phyloP scores from a whole-genome alignment of 2,113 vertebrate genomes.

The Trogon surrucura region DNA sequence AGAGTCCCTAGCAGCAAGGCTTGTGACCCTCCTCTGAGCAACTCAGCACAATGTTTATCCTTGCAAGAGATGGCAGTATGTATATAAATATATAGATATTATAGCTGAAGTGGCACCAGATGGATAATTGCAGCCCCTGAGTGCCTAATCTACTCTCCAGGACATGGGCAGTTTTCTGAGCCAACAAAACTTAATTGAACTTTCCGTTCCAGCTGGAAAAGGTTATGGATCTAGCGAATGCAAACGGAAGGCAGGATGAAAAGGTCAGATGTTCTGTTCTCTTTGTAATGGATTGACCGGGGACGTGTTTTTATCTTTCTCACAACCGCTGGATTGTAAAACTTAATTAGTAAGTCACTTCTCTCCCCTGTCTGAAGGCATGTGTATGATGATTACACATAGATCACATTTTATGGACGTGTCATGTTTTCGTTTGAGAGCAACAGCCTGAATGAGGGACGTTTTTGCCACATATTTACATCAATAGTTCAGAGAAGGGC shows the following conservation, averaged over 20 bases:
- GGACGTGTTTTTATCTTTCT: conserved; percentile 73
- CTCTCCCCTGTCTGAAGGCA: conserved; percentile 41
- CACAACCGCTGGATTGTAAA: conserved; percentile 70
- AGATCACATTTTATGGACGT: conserved; percentile 57
- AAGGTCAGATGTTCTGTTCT: conserved; percentile 79
- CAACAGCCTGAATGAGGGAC: neutral
- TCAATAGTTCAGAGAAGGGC: conserved; percentile 1
- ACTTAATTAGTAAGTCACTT: conserved; percentile 72
- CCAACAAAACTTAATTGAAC: conserved; percentile 87
- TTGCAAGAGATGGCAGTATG: conserved; percentile 30
- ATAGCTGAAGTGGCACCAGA: conserved; percentile 79
- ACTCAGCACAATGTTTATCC: conserved; percentile 19
- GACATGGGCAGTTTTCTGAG: conserved; percentile 81
- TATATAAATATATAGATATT: conserved; percentile 76
- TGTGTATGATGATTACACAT: conserved; percentile 32
- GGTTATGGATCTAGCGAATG: conserved; percentile 76
- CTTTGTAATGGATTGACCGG: conserved; percentile 79
- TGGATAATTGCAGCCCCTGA: conserved; percentile 83
- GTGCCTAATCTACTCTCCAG: conserved; percentile 82
- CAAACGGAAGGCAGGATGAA: conserved; percentile 73
- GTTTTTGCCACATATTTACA: conserved; percentile 31
- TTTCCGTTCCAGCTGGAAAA: conserved; percentile 84
- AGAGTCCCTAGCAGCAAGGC: neutral
- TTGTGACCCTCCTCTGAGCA: neutral
- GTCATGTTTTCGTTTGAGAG: conserved; percentile 33